Evolutionary conservation across 2,113 vertebrate genomes (phyloP).

Genomic region (Tragelaphus imberbis): DNA sequence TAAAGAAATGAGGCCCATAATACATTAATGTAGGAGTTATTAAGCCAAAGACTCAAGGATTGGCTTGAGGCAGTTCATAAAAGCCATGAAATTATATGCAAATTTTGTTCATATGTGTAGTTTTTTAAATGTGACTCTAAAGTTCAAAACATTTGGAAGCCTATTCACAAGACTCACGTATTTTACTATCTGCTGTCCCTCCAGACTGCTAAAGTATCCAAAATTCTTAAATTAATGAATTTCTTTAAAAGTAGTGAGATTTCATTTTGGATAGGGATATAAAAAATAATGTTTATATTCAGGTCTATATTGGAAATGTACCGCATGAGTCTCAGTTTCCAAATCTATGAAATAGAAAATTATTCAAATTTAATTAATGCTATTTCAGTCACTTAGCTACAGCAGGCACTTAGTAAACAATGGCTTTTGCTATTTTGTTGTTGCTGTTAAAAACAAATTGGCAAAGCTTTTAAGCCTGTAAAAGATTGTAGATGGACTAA

Average conservation of each 20-base stretch:
- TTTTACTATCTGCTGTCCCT: background rate
- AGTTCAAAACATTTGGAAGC: slow-evolving; percentile 33
- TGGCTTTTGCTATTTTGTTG: background rate
- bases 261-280: background rate
- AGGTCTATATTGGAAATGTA: background rate
- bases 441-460: background rate
- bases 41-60: slow-evolving; percentile 33
- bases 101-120: slow-evolving; percentile 57
- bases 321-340: background rate
- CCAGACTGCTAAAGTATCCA: background rate
- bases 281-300: background rate
- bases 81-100: slow-evolving; percentile 58
- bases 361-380: background rate
- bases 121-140: background rate
- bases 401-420: background rate
- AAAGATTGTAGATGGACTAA: background rate
- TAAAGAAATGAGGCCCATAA: slow-evolving; percentile 18
- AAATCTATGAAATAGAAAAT: background rate
- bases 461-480: background rate
- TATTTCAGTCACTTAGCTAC: background rate
- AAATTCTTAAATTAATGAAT: slow-evolving; percentile 2
- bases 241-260: background rate
- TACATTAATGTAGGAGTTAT: background rate
- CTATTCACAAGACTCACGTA: background rate
- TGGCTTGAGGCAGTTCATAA: slow-evolving; percentile 44